Evolutionary conservation across 2,888 invertebrate genomes (phyloP).

Genomic region (Theretra japonica): DNA sequence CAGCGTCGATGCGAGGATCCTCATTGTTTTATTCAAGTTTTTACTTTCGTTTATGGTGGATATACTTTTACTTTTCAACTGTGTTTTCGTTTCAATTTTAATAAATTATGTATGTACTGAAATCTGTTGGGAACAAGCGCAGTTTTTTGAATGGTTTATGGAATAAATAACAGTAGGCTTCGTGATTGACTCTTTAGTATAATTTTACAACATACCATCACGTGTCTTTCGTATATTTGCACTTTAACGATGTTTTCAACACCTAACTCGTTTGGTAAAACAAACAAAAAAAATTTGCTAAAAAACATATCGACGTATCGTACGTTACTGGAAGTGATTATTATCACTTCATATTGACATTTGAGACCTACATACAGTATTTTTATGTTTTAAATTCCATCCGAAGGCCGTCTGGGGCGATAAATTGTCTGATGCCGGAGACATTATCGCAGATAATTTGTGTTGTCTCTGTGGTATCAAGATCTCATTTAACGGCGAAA

Average conservation of each 20-base stretch:
- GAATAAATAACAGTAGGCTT: neutral
- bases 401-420: neutral
- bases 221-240: no score
- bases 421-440: conserved; percentile 1
- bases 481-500: neutral
- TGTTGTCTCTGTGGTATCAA: neutral
- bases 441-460: neutral
- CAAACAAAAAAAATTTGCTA: neutral
- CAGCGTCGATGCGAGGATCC: conserved; percentile 8
- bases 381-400: conserved; percentile 1
- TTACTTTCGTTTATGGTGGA: conserved; percentile 22
- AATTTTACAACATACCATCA: no score
- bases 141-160: neutral
- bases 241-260: no score
- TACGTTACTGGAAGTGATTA: neutral
- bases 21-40: conserved; percentile 13
- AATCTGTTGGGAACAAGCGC: neutral
- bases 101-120: neutral
- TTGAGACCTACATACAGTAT: conserved; percentile 16
- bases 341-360: neutral
- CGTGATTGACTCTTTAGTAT: no score
- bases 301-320: neutral
- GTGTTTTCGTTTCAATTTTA: conserved; percentile 2
- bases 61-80: conserved; percentile 17
- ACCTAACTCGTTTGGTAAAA: neutral